Percentiles rank a stretch among this genome's conserved stretches.
Evolutionary conservation across 2,113 vertebrate genomes (phyloP).

Genomic region (Desmodus rotundus): DNA sequence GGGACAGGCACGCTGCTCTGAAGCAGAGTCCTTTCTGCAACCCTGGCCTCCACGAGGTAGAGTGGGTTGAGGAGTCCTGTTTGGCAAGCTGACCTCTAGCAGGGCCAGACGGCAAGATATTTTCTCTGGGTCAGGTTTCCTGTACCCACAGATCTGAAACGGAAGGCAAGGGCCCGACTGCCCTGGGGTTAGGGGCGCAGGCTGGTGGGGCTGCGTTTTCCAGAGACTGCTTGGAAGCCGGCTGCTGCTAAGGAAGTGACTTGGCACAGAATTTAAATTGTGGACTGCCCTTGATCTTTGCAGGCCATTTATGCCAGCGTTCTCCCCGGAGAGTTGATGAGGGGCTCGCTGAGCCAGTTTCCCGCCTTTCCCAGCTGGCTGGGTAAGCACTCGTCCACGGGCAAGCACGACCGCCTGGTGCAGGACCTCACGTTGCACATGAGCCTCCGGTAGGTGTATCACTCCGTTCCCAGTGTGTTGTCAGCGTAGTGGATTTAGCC

Average conservation of each 20-base stretch:
- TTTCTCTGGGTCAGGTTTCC: not conserved
- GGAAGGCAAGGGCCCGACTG: not conserved
- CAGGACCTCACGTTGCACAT: constrained; percentile 95
- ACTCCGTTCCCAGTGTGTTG: not conserved
- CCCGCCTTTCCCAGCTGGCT: constrained; percentile 96
- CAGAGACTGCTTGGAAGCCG: not conserved
- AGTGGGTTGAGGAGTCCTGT: no score
- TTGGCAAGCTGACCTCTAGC: not conserved
- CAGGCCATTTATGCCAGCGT: constrained; percentile 97
- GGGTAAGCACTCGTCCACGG: constrained; percentile 91
- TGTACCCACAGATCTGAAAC: not conserved
- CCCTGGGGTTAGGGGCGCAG: not conserved
- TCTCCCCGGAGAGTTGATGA: constrained; percentile 96
- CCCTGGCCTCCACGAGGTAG: not conserved
- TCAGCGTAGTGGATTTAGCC: not conserved
- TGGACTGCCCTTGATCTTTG: not conserved
- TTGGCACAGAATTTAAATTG: not conserved
- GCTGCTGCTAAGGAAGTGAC: not conserved
- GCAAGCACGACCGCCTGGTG: constrained; percentile 89
- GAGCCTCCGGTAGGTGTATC: constrained; percentile 88
- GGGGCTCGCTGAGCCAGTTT: constrained; percentile 94
- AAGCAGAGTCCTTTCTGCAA: not conserved
- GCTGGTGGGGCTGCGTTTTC: not conserved
- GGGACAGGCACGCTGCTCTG: not conserved
- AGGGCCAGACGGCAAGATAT: not conserved